Evolutionary conservation across 2,113 vertebrate species (phyloP).

Genomic region (Ammodytes marinus): DNA sequence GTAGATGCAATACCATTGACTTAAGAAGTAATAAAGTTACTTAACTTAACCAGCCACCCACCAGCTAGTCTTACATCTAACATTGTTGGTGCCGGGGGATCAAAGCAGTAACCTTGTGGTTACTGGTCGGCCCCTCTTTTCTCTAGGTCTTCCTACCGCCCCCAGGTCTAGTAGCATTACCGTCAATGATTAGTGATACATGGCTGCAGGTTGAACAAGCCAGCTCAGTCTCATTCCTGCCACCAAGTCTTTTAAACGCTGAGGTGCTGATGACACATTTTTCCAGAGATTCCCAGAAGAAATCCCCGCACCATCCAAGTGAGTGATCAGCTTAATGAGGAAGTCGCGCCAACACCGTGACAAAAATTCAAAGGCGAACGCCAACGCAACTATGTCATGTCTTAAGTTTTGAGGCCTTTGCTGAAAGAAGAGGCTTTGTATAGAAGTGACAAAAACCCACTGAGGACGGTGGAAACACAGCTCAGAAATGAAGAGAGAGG

Average conservation of each 20-base stretch:
- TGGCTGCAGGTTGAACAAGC: constrained; percentile 25
- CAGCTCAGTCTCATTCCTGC: not conserved
- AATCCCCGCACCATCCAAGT: constrained; percentile 18
- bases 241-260: constrained; percentile 35
- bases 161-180: not conserved
- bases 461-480: constrained; percentile 31
- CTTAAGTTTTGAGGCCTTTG: not conserved
- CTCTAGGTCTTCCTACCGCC: no score
- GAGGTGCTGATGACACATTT: constrained; percentile 41
- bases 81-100: no score
- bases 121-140: no score
- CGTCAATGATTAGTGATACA: constrained; percentile 10
- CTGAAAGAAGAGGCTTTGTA: not conserved
- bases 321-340: constrained; percentile 27
- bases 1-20: no score
- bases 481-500: constrained; percentile 33
- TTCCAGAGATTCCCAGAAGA: constrained; percentile 17
- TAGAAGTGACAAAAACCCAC: constrained; percentile 51
- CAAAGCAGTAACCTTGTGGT: no score
- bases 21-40: no score
- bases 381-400: constrained; percentile 33
- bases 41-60: no score
- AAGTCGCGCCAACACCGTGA: constrained; percentile 1
- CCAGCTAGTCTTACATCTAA: no score
- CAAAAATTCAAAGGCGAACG: not conserved